Conservation (phyloP, 2,797 vertebrate genomes). For the Enteromius fasciolatus region DNA sequence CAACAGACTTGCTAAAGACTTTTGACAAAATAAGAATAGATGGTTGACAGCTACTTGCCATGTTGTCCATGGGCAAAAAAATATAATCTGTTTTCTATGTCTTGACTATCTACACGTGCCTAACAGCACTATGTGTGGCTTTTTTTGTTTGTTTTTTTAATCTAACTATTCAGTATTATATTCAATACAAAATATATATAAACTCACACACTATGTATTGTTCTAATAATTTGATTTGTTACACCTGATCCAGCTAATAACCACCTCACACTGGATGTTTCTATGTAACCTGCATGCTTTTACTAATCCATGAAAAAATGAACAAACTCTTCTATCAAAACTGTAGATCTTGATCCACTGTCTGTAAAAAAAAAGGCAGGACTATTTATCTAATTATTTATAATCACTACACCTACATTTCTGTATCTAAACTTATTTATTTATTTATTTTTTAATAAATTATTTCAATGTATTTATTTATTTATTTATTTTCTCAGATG, state of each 20-base stretch:
- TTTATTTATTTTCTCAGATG: background rate
- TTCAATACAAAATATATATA: conserved; percentile 49
- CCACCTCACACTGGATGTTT: conserved; percentile 52
- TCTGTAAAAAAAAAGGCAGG: conserved; percentile 3
- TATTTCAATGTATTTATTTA: background rate
- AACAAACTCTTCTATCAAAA: conserved; percentile 45
- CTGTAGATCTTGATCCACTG: conserved; percentile 40
- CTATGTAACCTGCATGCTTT: conserved; percentile 62
- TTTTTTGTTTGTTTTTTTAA: conserved; percentile 49
- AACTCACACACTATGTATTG: conserved; percentile 54
- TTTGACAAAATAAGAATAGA: conserved; percentile 41
- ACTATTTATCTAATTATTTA: conserved; percentile 34
- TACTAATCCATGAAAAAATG: conserved; percentile 47
- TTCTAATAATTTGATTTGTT: conserved; percentile 51
- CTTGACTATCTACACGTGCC: conserved; percentile 79
- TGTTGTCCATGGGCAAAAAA: conserved; percentile 17
- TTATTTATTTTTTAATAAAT: background rate
- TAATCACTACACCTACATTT: background rate
- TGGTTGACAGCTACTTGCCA: conserved; percentile 27
- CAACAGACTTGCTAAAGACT: conserved; percentile 21
- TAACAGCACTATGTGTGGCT: conserved; percentile 81
- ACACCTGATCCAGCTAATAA: conserved; percentile 50
- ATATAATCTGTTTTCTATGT: conserved; percentile 49
- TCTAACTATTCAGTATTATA: conserved; percentile 47
- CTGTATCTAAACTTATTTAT: conserved; percentile 16